Evolutionary conservation across 2,888 invertebrate genomes (phyloP), one percentile per base, ranked within the genome.

Genomic region (Drosophila sordidula): DNA sequence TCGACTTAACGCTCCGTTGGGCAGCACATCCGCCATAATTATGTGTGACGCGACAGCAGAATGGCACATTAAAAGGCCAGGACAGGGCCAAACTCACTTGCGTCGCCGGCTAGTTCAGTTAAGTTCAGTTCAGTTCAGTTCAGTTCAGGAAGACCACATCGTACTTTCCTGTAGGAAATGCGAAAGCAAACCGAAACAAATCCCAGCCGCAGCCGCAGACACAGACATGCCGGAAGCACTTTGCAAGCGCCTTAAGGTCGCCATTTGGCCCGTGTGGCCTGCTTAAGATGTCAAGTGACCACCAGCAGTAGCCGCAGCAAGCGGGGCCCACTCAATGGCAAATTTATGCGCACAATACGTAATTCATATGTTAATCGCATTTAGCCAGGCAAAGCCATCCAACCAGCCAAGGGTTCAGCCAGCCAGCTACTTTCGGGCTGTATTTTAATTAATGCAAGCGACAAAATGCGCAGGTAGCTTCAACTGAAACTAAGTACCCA

Each of bases 1-100:
- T 88, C 87, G 77, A 76, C 78, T 87, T 87, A 82, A 89, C 87
- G 90, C 81, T 87, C 76, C 83, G 85, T 80, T 90, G 89, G 76
- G 63, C 85, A 75, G 56, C 81, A 87, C 81, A 87, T 90, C 90
- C 90, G 90, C 83, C 75, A 90, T 87, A 90, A 89, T 90, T 90
- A 89, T 81, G 80, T 80, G 80, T 77, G 80, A 89, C 87, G 84
- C 82, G 80, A 82, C 89, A 73, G 68, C 73, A 75, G 74, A 80
- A 86, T 78, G 79, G 76, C 78, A 77, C 75, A 80, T 79, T 87
- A 87, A 87, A 75, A 82, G 70, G 67, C 56, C 61, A 67, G 57
- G 47, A 51, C 22, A 46, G 44, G 32, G 16, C n/a, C 39, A 54
- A 38, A 26, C 49, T 36, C 34, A 55, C 54, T 14, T 39, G 29